Base-by-base conservation (phyloP, 1,140 invertebrate genomes). In the Zaprionus africanus region DNA sequence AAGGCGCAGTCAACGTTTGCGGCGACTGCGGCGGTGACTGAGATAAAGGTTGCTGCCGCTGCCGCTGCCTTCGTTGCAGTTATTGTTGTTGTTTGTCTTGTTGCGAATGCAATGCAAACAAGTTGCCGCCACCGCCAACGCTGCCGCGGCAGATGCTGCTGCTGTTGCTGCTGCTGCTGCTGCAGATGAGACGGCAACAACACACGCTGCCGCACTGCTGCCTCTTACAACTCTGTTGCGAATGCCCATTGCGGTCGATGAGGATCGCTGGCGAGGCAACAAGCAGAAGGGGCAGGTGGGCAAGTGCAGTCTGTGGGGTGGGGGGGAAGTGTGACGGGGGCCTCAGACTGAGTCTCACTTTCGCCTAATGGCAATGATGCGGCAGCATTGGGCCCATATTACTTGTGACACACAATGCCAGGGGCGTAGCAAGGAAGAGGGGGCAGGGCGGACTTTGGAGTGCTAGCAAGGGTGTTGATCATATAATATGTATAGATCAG, bases 331-430 rank as follows among this genome's bases (percentile, higher is more conserved):
- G 24, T 22, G 13, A 46, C n/a, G 49, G 12, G 38, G 19, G 65
- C 28, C 43, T 51, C n/a, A 62, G 53, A 56, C 66, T 46, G 67
- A 61, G 73, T 66, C 62, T 73, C 58, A 77, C 75, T 77, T 77
- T 77, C 75, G 75, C 75, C 59, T 77, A 61, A 72, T 76, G 74
- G 62, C 74, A 65, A 76, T 76, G 74, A 76, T 76, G 74, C 74
- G 61, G 74, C 74, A 76, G 69, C 74, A 76, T 76, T 76, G 72
- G 62, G 68, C 74, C 69, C 74, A 72, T 66, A 76, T 76, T 72
- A 54, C 43, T n/a, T 17, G 54, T 58, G 54, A 65, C 63, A 65
- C 53, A 56, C 46, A 19, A 24, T 51, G 46, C 19, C 46, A 51
- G 46, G 4, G 46, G 46, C 46, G 46, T 51, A 51, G 19, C 11